A percentile compares a stretch with the other conserved stretches of the same genome.
Evolutionary conservation across 1,140 invertebrate species (phyloP).

Genomic region (Cotesia glomerata): DNA sequence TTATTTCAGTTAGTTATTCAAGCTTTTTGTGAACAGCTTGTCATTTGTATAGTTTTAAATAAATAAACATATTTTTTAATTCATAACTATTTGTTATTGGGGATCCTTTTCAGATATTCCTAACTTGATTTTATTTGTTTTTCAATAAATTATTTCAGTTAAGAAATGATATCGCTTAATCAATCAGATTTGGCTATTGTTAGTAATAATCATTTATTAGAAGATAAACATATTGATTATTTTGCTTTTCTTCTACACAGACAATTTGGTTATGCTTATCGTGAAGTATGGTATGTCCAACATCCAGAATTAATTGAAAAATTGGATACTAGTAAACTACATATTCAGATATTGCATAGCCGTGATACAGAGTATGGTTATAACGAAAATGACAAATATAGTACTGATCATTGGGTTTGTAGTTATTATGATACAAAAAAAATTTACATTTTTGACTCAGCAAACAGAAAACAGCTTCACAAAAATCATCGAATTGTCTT

Average conservation of each 20-base stretch:
- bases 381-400: background rate
- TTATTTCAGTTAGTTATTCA: no score
- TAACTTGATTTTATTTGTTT: no score
- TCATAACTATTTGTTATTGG: no score
- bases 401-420: constrained; percentile 25
- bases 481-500: constrained; percentile 19
- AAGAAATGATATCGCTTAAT: background rate
- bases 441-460: constrained; percentile 30
- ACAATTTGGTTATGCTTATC: background rate
- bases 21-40: no score
- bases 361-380: background rate
- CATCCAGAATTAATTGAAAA: background rate
- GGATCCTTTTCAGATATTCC: no score
- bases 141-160: no score
- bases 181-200: background rate
- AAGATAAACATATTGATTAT: background rate
- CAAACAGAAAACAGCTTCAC: constrained; percentile 24
- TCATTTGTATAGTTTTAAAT: no score
- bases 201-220: background rate
- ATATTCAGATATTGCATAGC: background rate
- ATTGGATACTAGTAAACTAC: background rate
- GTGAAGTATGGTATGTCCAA: background rate
- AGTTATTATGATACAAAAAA: constrained; percentile 27
- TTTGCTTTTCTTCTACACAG: background rate
- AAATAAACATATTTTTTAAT: no score